phyloP scores from a whole-genome alignment of 37 sponge, comb jelly and placozoan species.

The Halisarca cf. caerulea region DNA sequence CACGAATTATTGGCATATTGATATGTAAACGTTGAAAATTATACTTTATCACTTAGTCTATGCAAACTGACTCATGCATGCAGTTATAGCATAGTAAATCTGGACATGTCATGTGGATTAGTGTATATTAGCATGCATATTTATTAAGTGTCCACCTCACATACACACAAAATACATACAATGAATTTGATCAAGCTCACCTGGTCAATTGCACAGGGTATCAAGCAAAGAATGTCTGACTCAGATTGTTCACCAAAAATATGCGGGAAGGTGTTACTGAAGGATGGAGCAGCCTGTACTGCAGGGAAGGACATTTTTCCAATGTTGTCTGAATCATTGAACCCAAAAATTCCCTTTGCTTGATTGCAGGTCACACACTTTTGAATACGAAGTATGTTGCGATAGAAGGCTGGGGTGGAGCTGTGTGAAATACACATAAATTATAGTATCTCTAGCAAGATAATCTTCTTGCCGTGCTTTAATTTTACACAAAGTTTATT shows the following conservation, averaged over 20 bases:
- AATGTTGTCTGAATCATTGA: slow-evolving; percentile 74
- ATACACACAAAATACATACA: no score
- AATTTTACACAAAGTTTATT: no score
- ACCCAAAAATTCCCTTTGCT: slow-evolving; percentile 87
- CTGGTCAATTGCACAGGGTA: slow-evolving; percentile 96
- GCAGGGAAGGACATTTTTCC: slow-evolving; percentile 90
- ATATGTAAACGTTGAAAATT: no score
- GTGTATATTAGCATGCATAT: no score
- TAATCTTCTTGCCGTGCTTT: no score
- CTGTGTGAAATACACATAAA: slow-evolving; percentile 28
- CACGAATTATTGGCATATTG: no score
- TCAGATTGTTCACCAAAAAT: slow-evolving; percentile 77
- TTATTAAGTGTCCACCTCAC: no score
- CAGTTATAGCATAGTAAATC: no score
- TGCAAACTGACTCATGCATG: no score
- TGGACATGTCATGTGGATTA: not conserved
- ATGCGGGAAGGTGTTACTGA: slow-evolving; percentile 82
- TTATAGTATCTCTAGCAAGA: no score
- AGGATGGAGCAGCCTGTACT: slow-evolving; percentile 87
- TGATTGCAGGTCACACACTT: slow-evolving; percentile 91
- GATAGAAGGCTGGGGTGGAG: slow-evolving; percentile 40
- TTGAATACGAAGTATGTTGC: slow-evolving; percentile 59
- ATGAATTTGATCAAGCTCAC: slow-evolving; percentile 38
- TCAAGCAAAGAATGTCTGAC: slow-evolving; percentile 82
- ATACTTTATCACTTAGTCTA: no score